Conservation (phyloP, 2,113 vertebrate species). For the Cinclus mexicanus region DNA sequence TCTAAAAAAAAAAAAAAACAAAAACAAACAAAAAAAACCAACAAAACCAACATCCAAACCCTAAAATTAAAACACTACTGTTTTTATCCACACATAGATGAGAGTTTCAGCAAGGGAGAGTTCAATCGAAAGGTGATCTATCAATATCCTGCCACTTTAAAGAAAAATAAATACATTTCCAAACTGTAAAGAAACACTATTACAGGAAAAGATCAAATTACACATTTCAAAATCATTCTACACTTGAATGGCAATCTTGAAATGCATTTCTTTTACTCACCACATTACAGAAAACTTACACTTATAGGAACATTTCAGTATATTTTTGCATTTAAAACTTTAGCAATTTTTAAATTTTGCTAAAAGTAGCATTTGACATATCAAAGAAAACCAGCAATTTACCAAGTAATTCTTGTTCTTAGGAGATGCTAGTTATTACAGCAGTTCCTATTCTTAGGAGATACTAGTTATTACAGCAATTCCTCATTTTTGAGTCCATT, state of each 20-base stretch:
- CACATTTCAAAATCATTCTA: neutral
- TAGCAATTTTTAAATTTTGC: neutral
- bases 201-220: neutral
- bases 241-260: neutral
- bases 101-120: neutral
- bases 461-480: neutral
- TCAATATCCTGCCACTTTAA: neutral
- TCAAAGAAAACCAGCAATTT: neutral
- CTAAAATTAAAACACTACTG: neutral
- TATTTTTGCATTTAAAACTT: neutral
- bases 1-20: neutral
- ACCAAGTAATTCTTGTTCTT: neutral
- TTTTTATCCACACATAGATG: neutral
- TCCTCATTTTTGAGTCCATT: constrained; percentile 6
- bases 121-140: neutral
- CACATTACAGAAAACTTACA: neutral
- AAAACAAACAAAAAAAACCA: neutral
- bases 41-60: neutral
- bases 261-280: neutral
- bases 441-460: neutral
- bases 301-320: neutral
- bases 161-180: neutral
- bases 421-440: neutral
- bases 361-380: neutral
- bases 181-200: neutral